phyloP scores from a whole-genome alignment of 2,113 vertebrate species.

The Cyanistes caeruleus region DNA sequence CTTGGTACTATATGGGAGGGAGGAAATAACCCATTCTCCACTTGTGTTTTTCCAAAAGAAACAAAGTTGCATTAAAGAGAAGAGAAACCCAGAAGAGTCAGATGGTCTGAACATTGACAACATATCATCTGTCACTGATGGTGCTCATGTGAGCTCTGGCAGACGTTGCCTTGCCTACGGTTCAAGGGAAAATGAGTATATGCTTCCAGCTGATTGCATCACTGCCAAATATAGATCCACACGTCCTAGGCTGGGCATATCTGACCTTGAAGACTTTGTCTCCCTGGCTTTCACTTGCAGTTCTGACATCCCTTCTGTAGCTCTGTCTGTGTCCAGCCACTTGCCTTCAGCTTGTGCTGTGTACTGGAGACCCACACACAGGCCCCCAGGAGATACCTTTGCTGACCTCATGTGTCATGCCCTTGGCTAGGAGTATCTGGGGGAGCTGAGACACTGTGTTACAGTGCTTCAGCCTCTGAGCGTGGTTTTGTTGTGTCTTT shows the following conservation, averaged over 20 bases:
- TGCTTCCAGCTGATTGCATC: not conserved
- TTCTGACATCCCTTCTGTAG: not conserved
- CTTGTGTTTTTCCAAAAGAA: not conserved
- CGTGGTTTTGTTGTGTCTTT: not conserved
- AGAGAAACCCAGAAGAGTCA: not conserved
- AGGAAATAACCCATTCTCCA: not conserved
- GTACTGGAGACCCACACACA: not conserved
- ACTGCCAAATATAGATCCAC: not conserved
- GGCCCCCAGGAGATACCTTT: not conserved
- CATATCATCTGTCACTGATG: fast-evolving
- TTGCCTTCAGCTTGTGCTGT: fast-evolving
- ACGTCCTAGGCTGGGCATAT: not conserved
- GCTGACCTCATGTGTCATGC: not conserved
- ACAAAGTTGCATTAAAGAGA: not conserved
- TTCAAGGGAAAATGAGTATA: not conserved
- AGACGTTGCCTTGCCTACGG: not conserved
- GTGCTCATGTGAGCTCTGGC: not conserved
- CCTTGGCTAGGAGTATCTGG: not conserved
- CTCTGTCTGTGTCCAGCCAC: not conserved
- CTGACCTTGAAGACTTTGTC: not conserved
- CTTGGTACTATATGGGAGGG: not conserved
- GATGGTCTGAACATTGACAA: not conserved
- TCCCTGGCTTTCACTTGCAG: not conserved
- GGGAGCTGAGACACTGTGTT: not conserved
- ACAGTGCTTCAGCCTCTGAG: not conserved